A percentile compares a stretch with the other conserved stretches of the same genome.
Conservation (phyloP, 2,797 vertebrate genomes). For the Sebastes paucispinis region DNA sequence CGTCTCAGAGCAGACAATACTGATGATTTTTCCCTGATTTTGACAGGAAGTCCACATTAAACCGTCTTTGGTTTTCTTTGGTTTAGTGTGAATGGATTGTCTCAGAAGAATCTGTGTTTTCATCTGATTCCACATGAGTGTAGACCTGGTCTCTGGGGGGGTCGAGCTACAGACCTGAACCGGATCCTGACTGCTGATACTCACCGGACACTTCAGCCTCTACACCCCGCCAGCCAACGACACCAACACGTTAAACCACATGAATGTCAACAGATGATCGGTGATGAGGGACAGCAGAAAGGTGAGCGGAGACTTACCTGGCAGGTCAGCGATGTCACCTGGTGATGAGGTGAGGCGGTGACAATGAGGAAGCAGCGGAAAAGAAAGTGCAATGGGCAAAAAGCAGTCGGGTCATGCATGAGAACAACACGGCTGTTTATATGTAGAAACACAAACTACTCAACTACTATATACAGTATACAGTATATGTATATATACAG, state of each 20-base stretch:
- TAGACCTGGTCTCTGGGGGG: background rate
- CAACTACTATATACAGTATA: too few relatives aligned
- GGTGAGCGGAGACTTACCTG: slow-evolving; percentile 85
- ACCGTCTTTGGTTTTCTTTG: background rate
- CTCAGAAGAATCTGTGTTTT: background rate
- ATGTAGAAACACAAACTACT: background rate
- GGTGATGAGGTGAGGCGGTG: slow-evolving; percentile 83
- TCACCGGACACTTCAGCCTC: slow-evolving; percentile 58
- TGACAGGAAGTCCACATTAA: background rate
- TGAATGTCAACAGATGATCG: background rate
- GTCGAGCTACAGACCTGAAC: slow-evolving; percentile 14
- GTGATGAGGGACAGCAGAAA: slow-evolving; percentile 2
- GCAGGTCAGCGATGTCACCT: slow-evolving; percentile 89
- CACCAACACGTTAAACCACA: slow-evolving; percentile 6
- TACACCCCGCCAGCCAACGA: slow-evolving; percentile 37
- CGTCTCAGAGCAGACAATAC: too few relatives aligned
- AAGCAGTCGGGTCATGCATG: slow-evolving; percentile 46
- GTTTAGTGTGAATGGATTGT: background rate
- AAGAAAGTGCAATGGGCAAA: slow-evolving; percentile 83
- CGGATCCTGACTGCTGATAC: slow-evolving; percentile 29
- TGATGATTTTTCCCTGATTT: too few relatives aligned
- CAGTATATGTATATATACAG: too few relatives aligned
- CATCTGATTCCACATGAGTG: slow-evolving; percentile 10
- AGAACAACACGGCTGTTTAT: background rate
- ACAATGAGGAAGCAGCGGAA: slow-evolving; percentile 87